Evolutionary conservation across 2,113 vertebrate genomes (phyloP).

Genomic region (Falco punctatus): DNA sequence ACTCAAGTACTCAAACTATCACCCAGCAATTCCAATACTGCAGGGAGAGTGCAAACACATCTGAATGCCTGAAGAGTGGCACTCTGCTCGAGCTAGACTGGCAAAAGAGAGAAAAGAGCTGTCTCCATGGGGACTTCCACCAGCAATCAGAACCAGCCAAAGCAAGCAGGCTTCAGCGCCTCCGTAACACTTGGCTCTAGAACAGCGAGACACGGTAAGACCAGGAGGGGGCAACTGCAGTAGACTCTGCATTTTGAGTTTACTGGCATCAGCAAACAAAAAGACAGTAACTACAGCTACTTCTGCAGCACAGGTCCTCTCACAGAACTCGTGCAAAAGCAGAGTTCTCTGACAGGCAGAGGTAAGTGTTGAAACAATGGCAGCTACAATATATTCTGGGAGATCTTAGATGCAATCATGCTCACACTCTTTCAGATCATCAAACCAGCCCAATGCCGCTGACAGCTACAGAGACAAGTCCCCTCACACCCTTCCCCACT

Average conservation of each 20-base stretch:
- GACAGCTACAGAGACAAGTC: background rate
- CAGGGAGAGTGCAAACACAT: background rate
- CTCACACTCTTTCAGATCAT: background rate
- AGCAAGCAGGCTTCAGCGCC: background rate
- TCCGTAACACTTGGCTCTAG: background rate
- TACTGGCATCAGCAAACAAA: background rate
- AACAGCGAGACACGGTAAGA: background rate
- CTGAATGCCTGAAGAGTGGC: rapidly evolving
- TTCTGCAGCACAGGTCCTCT: background rate
- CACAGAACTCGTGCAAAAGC: background rate
- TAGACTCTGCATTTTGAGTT: background rate
- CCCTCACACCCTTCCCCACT: background rate
- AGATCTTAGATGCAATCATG: background rate
- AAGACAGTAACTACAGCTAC: background rate
- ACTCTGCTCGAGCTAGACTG: background rate
- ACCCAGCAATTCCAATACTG: background rate
- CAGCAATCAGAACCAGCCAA: background rate
- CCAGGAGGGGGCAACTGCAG: background rate
- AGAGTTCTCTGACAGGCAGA: background rate
- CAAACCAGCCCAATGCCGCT: background rate
- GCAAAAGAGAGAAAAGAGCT: background rate
- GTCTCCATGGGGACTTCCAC: background rate
- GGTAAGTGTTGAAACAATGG: background rate
- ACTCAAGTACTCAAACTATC: too few species aligned
- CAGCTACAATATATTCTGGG: background rate